Conservation (phyloP, 2,888 invertebrate species). For the Margaritifera margaritifera region DNA sequence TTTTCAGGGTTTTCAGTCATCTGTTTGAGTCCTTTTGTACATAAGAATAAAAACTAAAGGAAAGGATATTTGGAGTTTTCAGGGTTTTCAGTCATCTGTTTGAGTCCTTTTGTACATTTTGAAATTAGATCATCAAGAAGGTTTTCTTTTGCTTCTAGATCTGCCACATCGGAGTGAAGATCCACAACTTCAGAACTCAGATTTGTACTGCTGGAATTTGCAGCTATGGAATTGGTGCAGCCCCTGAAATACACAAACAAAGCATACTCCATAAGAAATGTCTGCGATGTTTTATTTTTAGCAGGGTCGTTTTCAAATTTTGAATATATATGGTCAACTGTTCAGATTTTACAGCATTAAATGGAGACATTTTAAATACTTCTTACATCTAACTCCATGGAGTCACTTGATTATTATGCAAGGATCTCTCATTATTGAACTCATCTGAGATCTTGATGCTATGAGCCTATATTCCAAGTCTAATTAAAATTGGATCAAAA, state of each 20-base stretch:
- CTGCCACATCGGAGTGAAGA: slow-evolving; percentile 76
- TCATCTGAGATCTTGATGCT: no score
- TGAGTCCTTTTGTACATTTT: slow-evolving; percentile 62
- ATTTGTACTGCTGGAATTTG: slow-evolving; percentile 41
- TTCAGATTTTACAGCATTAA: no score
- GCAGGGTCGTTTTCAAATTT: no score
- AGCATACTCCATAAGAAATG: background rate
- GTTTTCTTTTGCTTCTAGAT: slow-evolving; percentile 84
- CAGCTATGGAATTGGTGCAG: slow-evolving; percentile 59
- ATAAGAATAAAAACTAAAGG: background rate
- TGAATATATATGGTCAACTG: no score
- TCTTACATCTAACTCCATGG: no score
- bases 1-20: slow-evolving; percentile 68
- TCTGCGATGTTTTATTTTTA: no score
- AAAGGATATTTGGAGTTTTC: slow-evolving; percentile 68
- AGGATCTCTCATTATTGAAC: no score
- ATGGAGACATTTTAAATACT: no score
- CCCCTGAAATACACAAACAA: slow-evolving; percentile 47
- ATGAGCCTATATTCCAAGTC: no score
- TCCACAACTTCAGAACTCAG: slow-evolving; percentile 56
- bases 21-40: slow-evolving; percentile 58
- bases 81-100: slow-evolving; percentile 64
- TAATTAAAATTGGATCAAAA: no score
- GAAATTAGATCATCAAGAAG: slow-evolving; percentile 79
- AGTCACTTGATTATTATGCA: no score